Conservation (phyloP, 1,140 invertebrate species). For the Caenorhabditis remanei region DNA sequence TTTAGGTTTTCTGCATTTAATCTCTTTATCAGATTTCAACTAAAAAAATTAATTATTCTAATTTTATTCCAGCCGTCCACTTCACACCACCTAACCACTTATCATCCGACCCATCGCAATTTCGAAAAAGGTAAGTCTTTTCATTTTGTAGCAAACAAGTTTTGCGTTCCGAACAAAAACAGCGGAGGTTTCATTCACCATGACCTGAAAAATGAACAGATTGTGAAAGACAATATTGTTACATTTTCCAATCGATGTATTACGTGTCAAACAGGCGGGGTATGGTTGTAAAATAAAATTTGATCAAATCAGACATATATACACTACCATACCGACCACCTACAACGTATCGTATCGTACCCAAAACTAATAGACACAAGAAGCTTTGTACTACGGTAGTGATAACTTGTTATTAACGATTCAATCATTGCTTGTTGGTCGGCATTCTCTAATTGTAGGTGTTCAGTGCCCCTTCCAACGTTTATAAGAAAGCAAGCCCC, state of each 20-base stretch:
- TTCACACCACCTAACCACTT: background rate
- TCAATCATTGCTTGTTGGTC: background rate
- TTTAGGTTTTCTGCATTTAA: background rate
- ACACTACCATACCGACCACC: background rate
- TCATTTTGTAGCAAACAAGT: conserved; percentile 25
- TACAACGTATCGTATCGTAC: no score
- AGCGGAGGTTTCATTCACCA: conserved; percentile 13
- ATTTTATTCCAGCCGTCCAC: no score
- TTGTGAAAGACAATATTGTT: conserved; percentile 22
- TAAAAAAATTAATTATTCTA: no score
- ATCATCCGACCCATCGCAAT: background rate
- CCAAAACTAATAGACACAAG: no score
- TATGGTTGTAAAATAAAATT: conserved; percentile 15
- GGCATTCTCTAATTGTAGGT: no score
- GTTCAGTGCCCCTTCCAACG: no score
- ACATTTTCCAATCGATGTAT: background rate
- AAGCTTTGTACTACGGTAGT: background rate
- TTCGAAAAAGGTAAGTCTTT: conserved; percentile 30
- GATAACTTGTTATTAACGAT: background rate
- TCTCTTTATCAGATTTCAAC: background rate
- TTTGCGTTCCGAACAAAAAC: conserved; percentile 23
- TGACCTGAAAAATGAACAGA: conserved; percentile 31
- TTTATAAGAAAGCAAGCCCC: no score
- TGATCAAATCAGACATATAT: conserved; percentile 11
- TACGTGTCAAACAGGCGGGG: conserved; percentile 34